Evolutionary conservation across 2,888 invertebrate species (phyloP), one percentile per base, ranked within the genome.

Genomic region (Barypeithes pellucidus): DNA sequence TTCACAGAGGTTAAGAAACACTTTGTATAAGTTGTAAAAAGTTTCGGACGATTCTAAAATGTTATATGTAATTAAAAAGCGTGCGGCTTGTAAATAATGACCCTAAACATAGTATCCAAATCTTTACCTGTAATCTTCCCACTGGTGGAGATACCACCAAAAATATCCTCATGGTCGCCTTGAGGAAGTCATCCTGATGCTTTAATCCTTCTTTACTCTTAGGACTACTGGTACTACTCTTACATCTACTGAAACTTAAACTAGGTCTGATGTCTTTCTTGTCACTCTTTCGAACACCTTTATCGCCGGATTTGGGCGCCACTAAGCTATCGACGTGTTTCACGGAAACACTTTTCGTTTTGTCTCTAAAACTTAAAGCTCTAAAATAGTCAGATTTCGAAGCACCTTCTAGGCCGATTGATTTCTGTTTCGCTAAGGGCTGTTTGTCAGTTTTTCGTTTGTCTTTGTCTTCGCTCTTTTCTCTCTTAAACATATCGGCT

Each of bases 141-240:
- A 88, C 88, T 61, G 92, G 92, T 62, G 92, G 92, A 70, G 92
- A 92, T 12, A 92, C 92, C 73, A 92, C 91, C 79, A 92, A 86
- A 83, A 92, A 92, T 81, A 92, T 92, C 85, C 91, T 89, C 92
- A 92, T 92, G 76, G 92, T 91, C 67, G 92, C 92, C 79, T 91
- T 90, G 75, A 92, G 87, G 82, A 92, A 92, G 83, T 92, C 92
- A 83, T 92, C 92, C 68, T 90, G 89, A 80, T 89, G 90, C 75
- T 84, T 80, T 54, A 80, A 79, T 22, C 80, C 80, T 68, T 81
- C 82, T 72, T 77, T 79, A 62, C 76, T 47, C 63, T 78, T 76
- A 72, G 74, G 50, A 72, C 75, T 71, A 69, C 76, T 78, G 75
- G 76, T 75, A 73, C 78, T 80, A 76, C 78, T 80, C 67, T 79